Base-by-base conservation (phyloP, 2,888 invertebrate species). In the Aspidiotus destructor region DNA sequence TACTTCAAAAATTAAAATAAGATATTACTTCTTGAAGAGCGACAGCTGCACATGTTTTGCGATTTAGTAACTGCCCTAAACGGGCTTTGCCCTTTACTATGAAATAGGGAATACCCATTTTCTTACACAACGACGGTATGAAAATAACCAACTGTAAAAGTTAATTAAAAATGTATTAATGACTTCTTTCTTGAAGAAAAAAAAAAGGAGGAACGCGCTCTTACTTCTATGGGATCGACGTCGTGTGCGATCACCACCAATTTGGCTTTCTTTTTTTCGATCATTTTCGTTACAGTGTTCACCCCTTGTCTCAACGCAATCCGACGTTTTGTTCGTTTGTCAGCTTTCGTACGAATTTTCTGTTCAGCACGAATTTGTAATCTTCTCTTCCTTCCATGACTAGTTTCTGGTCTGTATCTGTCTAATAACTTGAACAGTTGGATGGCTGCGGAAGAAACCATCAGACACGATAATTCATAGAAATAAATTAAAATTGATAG, bases 51-150 rank as follows among this genome's bases (percentile, higher is more conserved):
- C 92, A 92, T 0, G 97, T 98, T 82, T 98, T 99, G 77, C 97
- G 87, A 77, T 92, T 88, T 0, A 98, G 97, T 69, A 99, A 86
- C 73, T 89, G 86, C 75, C 99, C 99, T 70, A 99, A 82, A 71
- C 97, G 87, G 54, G 98, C 93, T 81, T 99, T 99, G 77, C 97
- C 95, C 81, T 99, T 99, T 41, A 99, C 88, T 74, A 99, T 98
- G 79, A 97, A 98, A 81, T 99, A 99, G 15, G 99, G 98, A n/a
- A 99, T 95, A 71, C 96, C 97, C 98, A 99, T 99, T 81, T 98
- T 99, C 75, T 98, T 89, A 84, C 99, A 99, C 72, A 99, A 84
- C 42, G 98, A 94, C 55, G 99, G 99, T 76, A 99, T 82, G 84
- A 94, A 98, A 53, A 99, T 83, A 2, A 99, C 98, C 77, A 99